These are phyloP conservation scores for Nycticebus coucang DNA, from an alignment of 2,113 vertebrate genomes.

Conservation along the genomic window DNA sequence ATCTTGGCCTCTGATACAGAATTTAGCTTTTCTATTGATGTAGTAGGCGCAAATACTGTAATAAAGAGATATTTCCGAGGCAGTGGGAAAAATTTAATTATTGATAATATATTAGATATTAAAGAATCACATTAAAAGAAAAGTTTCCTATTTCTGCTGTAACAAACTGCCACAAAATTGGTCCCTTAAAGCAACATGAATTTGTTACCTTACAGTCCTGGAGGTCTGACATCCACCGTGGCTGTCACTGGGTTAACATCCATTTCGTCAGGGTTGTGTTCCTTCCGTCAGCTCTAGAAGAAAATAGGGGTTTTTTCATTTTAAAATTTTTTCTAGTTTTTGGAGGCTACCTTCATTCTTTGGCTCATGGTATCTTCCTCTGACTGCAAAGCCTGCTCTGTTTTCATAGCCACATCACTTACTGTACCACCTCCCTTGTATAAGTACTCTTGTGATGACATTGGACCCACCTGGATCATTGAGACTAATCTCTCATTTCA, in stretches of 20 bases:
- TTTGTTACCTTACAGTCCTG: background rate
- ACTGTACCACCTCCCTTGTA: background rate
- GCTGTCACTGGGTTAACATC: background rate
- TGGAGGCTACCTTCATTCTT: background rate
- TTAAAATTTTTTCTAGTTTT: background rate
- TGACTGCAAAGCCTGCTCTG: background rate
- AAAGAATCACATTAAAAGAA: background rate
- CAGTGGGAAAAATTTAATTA: background rate
- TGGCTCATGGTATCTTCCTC: background rate
- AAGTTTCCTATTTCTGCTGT: background rate
- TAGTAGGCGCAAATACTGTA: background rate
- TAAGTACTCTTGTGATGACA: background rate
- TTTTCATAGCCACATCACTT: background rate
- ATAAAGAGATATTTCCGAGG: background rate
- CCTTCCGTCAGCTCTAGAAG: background rate
- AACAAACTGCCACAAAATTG: background rate
- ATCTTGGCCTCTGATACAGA: background rate
- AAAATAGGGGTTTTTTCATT: no score
- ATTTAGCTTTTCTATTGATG: background rate
- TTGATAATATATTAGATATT: background rate
- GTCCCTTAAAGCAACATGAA: background rate
- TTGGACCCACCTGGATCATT: no score
- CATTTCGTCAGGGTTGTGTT: background rate
- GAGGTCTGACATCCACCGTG: background rate
- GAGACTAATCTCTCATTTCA: background rate